Conservation (phyloP, 2,888 invertebrate genomes). For the Mesoligia furuncula region DNA sequence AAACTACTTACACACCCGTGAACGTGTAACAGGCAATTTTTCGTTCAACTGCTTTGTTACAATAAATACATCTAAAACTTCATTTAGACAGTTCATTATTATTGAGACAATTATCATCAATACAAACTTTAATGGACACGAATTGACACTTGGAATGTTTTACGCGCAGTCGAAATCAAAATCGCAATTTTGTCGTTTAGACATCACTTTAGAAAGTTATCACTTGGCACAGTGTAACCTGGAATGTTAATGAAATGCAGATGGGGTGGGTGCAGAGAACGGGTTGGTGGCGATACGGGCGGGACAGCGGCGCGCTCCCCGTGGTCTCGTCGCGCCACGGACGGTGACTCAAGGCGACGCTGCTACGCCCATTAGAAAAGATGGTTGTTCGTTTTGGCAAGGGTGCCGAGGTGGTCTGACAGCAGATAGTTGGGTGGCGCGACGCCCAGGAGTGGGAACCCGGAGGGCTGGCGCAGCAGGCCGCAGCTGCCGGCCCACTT, state of each 20-base stretch:
- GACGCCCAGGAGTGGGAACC: constrained; percentile 91
- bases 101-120: constrained; percentile 71
- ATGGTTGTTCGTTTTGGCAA: constrained; percentile 91
- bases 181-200: constrained; percentile 65
- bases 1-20: constrained; percentile 74
- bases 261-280: constrained; percentile 42
- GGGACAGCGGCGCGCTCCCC: constrained; percentile 56
- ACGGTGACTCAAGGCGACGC: constrained; percentile 69
- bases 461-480: constrained; percentile 91
- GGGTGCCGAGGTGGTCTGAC: constrained; percentile 91
- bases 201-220: constrained; percentile 65
- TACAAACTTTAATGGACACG: constrained; percentile 83
- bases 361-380: constrained; percentile 90
- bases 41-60: constrained; percentile 68
- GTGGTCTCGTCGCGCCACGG: constrained; percentile 62
- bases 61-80: constrained; percentile 77
- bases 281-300: constrained; percentile 38
- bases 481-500: constrained; percentile 92
- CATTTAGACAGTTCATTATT: constrained; percentile 76
- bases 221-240: constrained; percentile 62
- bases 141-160: constrained; percentile 82
- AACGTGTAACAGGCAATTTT: constrained; percentile 66
- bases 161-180: constrained; percentile 67
- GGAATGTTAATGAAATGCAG: constrained; percentile 60
- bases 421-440: constrained; percentile 91